Evolutionary conservation across 1,140 invertebrate genomes (phyloP), one percentile per base, ranked within the genome.

Genomic region (Apis laboriosa): DNA sequence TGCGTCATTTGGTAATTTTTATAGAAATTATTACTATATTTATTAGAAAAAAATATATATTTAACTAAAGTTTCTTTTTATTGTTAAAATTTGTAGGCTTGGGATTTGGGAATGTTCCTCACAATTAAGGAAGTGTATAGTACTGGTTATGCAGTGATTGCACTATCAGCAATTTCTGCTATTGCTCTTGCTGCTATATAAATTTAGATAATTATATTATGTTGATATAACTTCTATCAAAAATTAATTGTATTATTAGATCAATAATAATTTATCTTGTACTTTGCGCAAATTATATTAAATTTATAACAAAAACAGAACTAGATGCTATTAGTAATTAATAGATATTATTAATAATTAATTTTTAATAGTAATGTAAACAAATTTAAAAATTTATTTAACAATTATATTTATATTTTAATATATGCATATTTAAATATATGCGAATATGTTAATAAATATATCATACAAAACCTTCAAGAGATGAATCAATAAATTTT

Each of bases 41-140:
- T 2, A 21, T 7, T 15, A 51, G 3, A 0, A 24, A 56, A 24
- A 13, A 58, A n/a, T 58, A 60, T 43, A 64, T 70, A 5, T 68
- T 21, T 67, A 12, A 15, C 61, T 34, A 34, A 64, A 28, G 17
- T 43, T 11, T 64, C 9, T 64, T 64, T 15, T 90, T 64, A 9
- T 4, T 77, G 4, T 51, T 53, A 51, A 56, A 56, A 77, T 90
- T 91, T 90, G 49, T 82, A 95, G 94, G 88, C 95, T 55, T 97
- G 97, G 97, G 96, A 97, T 88, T 94, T 95, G 0, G 96, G 96
- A 13, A 95, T 95, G 86, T 96, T 95, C 83, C 94, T 97, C 24
- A 95, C 96, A 55, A 95, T 97, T 49, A 97, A 96, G 91, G 95
- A 96, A 91, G 96, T 97, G 9, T 97, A 97, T 87, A 92, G 92